Conservation (phyloP, 1,140 invertebrate genomes). For the Diplogasteroides magnus region DNA sequence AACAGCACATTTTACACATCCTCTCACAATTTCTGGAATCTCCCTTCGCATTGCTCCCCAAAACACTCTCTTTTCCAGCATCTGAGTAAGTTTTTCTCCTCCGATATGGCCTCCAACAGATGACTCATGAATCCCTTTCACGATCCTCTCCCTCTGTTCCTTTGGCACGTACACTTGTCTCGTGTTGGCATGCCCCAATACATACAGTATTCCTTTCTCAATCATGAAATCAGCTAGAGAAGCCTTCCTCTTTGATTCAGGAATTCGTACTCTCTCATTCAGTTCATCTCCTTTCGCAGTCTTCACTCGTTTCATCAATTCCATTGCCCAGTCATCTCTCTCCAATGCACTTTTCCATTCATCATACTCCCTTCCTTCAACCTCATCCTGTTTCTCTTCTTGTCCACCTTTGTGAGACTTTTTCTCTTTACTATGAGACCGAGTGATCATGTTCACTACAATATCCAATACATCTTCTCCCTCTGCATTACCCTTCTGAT, state of each 20-base stretch:
- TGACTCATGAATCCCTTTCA: conserved; percentile 5
- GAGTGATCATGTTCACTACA: no score
- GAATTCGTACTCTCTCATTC: no score
- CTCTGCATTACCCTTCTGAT: background rate
- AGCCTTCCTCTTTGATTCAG: background rate
- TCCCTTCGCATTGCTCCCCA: conserved; percentile 3
- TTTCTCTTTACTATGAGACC: no score
- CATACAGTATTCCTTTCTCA: no score
- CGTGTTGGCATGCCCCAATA: background rate
- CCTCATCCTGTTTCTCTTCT: background rate
- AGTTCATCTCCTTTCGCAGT: no score
- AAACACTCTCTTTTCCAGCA: background rate
- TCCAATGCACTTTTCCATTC: no score
- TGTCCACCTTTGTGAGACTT: background rate
- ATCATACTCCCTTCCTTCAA: background rate
- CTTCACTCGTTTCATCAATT: background rate
- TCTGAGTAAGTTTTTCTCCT: background rate
- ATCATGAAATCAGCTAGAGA: no score
- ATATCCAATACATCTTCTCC: no score
- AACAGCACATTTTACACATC: conserved; percentile 1
- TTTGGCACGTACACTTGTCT: background rate
- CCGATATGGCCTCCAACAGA: conserved; percentile 6
- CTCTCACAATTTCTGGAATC: background rate
- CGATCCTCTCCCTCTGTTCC: background rate
- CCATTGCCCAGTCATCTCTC: background rate